Conservation (phyloP, 2,797 vertebrate genomes). For the Uromys caudimaculatus region DNA sequence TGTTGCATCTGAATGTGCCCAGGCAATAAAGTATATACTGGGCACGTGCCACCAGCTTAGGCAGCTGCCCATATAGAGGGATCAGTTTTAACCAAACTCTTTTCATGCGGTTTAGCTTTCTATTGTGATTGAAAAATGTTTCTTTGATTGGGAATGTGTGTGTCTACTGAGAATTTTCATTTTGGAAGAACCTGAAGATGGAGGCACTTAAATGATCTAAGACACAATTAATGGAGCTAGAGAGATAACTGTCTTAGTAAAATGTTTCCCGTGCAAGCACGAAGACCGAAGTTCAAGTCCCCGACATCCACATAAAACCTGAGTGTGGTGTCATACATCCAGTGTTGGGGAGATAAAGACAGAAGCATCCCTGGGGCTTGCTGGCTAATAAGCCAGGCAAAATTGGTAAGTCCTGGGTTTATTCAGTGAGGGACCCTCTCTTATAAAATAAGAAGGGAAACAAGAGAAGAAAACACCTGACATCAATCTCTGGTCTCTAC, state of each 20-base stretch:
- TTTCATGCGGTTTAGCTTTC: background rate
- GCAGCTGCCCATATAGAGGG: background rate
- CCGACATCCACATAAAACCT: background rate
- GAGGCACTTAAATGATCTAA: background rate
- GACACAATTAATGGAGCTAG: background rate
- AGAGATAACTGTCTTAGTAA: background rate
- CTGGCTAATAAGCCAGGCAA: too few species aligned
- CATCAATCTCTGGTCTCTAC: background rate
- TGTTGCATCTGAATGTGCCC: background rate
- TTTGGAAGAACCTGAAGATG: background rate
- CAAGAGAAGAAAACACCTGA: too few species aligned
- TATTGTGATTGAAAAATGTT: background rate
- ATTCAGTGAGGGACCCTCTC: background rate
- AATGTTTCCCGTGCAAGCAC: background rate
- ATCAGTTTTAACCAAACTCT: background rate
- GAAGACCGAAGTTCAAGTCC: background rate
- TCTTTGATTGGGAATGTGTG: background rate
- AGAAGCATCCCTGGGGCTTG: background rate
- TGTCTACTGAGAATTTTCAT: constrained; percentile 4
- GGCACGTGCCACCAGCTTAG: background rate
- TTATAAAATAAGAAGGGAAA: background rate
- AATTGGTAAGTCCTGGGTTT: background rate
- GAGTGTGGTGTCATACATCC: background rate
- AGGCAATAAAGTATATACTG: accelerated
- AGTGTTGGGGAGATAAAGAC: background rate